These are phyloP conservation scores for Cyphomyrus discorhynchus DNA, from an alignment of 2,113 vertebrate genomes.

Conservation along the genomic window DNA sequence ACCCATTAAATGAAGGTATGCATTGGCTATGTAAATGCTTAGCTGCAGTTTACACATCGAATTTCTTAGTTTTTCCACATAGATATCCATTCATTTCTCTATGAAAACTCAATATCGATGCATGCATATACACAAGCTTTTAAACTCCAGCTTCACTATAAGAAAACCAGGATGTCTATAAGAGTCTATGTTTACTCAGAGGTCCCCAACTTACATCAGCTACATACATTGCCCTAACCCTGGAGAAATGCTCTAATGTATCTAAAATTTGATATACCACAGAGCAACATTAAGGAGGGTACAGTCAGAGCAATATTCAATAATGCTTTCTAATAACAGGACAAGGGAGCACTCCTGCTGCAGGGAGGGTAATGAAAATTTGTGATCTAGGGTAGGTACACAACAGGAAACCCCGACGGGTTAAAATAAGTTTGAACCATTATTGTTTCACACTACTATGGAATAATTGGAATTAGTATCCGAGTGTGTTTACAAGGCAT, in stretches of 20 bases:
- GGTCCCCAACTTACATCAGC: neutral
- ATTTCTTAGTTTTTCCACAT: neutral
- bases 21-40: neutral
- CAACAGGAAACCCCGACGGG: neutral
- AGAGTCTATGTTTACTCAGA: neutral
- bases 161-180: neutral
- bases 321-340: neutral
- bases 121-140: neutral
- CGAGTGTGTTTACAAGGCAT: neutral
- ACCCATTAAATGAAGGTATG: neutral
- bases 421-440: neutral
- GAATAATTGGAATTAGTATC: neutral
- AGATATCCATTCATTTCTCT: neutral
- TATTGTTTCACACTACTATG: neutral
- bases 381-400: neutral
- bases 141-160: neutral
- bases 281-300: neutral
- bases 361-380: neutral
- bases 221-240: neutral
- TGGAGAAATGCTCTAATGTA: neutral
- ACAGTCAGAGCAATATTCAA: neutral
- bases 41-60: neutral
- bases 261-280: neutral
- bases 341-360: neutral
- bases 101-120: neutral